Evolutionary conservation across 2,797 vertebrate species (phyloP), one percentile per base, ranked within the genome.

Genomic region (Bradypodion ventrale): DNA sequence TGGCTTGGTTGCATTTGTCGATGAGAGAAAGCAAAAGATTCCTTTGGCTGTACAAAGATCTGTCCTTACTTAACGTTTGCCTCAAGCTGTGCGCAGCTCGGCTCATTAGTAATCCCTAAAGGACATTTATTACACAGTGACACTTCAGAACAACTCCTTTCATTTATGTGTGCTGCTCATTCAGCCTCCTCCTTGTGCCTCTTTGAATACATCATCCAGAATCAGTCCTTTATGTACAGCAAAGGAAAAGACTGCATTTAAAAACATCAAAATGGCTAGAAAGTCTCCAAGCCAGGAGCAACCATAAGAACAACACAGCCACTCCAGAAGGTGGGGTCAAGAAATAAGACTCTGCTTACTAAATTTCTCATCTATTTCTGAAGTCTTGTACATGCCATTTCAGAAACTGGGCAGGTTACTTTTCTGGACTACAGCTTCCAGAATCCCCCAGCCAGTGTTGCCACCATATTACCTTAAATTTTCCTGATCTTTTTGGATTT

Each of bases 201-300:
- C 37, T 40, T 65, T 0, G 0, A 75, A 80, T 23, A 21, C 59
- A 83, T 75, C 74, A 29, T 19, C 5, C 35, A 66, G 46, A 49
- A 42, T 15, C 3, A 0, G 52, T 16, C 2, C 21, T 72, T 62
- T 16, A 16, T 35, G 21, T 8, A 1, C 65, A 7, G 66, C 59
- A 23, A 0, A 0, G 56, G 23, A 60, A 63, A 69, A 21, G 0
- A 0, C 10, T 83, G 63, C 8, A 1, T 5, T 59, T 0, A 0
- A 72, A 4, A 63, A 13, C 0, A 0, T 74, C 56, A 44, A 70
- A 73, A 83, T 75, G 63, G 25, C 80, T 3, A 32, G 78, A 35
- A 68, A 52, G 62, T 56, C 65, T 75, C 77, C 73, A 63, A 35
- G 5, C 12, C 79, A 52, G 68, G 32, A 37, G 21, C 44, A 66